Evolutionary conservation across 1,140 invertebrate species (phyloP), one percentile per base, ranked within the genome.

Genomic region (Dreissena rostriformis): DNA sequence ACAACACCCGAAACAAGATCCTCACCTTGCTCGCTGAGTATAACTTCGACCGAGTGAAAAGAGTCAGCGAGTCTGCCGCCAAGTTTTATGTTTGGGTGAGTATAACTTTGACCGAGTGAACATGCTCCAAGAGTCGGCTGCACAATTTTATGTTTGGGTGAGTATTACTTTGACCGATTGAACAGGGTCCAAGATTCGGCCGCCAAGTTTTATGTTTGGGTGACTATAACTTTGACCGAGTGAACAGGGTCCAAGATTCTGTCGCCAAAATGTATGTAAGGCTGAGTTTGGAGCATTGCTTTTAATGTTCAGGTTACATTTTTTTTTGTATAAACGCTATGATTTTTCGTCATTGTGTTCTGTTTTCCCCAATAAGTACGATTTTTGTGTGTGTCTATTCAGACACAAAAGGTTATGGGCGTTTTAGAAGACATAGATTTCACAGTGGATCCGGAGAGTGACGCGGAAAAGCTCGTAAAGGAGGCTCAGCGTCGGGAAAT

Each of bases 11-110:
- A 52, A 61, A 51, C 24, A 78, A 78, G 65, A 78, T 78, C 17
- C 39, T 68, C 4, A 68, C 76, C 15, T n/a, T 78, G 6, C 24
- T 78, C 4, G n/a, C 63, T 22, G 76, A 67, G 19, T 78, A 78
- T 55, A 53, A 51, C 19, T 78, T 52, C 24, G 76, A 78, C 22
- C 76, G 66, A 26, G 76, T 78, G 0, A 78, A 68, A 39, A 19
- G 65, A 4, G 65, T 68, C 52, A 78, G 76, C 26, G 26, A 14
- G 1, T 29, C 76, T 0, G 76, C 76, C 17, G 29, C 76, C 22
- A 67, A 78, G 53, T 78, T 78, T 55, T 68, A 78, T 68, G 26
- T 78, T 24, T 78, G 76, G 76, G 76, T 78, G 24, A 15, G 76
- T n/a, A 6, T 19, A 19, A 57, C 53, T 19, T 57, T 57, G n/a